These are phyloP conservation scores for Ellobius talpinus DNA, from an alignment of 2,113 vertebrate genomes.

Conservation along the genomic window DNA sequence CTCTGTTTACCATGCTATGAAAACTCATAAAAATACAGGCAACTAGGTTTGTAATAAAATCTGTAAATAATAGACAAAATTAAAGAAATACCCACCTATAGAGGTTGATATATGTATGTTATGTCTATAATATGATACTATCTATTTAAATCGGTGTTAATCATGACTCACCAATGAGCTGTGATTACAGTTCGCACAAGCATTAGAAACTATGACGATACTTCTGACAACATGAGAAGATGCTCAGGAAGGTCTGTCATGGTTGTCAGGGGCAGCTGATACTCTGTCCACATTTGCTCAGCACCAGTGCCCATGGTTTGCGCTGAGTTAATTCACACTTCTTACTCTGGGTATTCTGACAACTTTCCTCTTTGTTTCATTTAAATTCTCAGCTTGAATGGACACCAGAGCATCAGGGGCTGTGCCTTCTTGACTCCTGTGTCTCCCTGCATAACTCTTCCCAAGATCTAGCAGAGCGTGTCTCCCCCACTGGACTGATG, in stretches of 20 bases:
- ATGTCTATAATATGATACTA: neutral
- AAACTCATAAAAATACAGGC: neutral
- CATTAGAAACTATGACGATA: neutral
- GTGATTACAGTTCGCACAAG: neutral
- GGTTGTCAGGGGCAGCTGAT: neutral
- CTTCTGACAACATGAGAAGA: neutral
- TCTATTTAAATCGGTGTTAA: constrained; percentile 30
- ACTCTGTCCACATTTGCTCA: neutral
- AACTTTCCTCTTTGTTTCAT: constrained; percentile 55
- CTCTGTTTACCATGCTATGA: neutral
- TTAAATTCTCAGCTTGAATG: constrained; percentile 43
- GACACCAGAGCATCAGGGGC: neutral
- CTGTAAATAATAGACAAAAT: constrained; percentile 26
- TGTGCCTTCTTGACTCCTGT: neutral
- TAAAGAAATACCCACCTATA: neutral
- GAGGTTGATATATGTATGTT: neutral
- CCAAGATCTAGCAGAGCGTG: neutral
- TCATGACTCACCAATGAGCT: constrained; percentile 4
- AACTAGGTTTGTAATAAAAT: neutral
- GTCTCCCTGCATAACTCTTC: neutral
- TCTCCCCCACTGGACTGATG: neutral
- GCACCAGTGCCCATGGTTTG: neutral
- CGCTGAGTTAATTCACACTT: neutral
- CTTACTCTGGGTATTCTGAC: neutral
- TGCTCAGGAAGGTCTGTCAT: neutral